phyloP scores from a whole-genome alignment of 2,113 vertebrate genomes.

The Syngnathus scovelli region DNA sequence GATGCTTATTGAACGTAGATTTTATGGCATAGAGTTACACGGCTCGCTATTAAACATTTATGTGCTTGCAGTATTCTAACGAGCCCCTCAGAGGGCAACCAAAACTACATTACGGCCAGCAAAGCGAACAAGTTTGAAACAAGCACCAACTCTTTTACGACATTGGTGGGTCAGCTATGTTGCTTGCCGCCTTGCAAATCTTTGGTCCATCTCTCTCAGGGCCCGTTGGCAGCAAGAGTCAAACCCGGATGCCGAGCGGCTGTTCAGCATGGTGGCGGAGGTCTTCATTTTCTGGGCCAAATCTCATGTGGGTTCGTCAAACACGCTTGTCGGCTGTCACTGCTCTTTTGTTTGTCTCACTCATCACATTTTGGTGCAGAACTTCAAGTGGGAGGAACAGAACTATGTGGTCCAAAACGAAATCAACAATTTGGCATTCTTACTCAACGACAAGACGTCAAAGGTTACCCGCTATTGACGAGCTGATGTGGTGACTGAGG shows the following conservation, averaged over 20 bases:
- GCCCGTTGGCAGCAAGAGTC: slow-evolving; percentile 85
- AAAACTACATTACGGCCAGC: background rate
- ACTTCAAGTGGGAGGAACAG: slow-evolving; percentile 97
- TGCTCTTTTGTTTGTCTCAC: background rate
- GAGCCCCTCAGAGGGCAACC: background rate
- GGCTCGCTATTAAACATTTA: background rate
- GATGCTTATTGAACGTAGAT: background rate
- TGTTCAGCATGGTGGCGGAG: slow-evolving; percentile 90
- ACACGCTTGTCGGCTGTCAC: background rate
- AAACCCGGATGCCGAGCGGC: slow-evolving; percentile 80
- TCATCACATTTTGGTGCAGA: slow-evolving; percentile 63
- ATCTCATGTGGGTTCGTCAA: slow-evolving; percentile 81
- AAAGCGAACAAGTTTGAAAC: background rate
- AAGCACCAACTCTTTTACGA: slow-evolving; percentile 1
- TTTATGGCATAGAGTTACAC: background rate
- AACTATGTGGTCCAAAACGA: slow-evolving; percentile 95
- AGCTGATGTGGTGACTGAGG: background rate
- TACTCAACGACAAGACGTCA: slow-evolving; percentile 82
- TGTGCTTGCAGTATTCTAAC: background rate
- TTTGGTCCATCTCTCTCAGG: slow-evolving; percentile 61
- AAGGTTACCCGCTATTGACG: slow-evolving; percentile 69
- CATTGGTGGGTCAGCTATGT: slow-evolving; percentile 5
- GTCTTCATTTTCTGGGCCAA: slow-evolving; percentile 95
- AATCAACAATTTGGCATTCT: slow-evolving; percentile 90
- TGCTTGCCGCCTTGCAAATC: background rate